Evolutionary conservation across 2,113 vertebrate species (phyloP).

Genomic region (Myrmophylax atrothorax): DNA sequence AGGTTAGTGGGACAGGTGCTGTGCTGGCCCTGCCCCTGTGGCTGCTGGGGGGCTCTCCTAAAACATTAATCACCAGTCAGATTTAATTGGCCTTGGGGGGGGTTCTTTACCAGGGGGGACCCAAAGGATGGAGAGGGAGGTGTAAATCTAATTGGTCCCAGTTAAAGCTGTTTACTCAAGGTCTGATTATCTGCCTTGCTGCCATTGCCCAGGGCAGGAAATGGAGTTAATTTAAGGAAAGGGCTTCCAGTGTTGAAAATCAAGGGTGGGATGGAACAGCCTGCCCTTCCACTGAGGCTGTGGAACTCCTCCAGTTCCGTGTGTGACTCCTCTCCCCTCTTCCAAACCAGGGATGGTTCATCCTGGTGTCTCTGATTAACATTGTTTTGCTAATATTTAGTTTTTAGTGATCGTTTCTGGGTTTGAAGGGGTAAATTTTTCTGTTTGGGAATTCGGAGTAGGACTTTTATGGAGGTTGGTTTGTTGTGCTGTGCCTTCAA

Average conservation of each 20-base stretch:
- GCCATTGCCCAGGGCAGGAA: background rate
- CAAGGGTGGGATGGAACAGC: background rate
- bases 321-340: background rate
- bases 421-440: background rate
- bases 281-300: background rate
- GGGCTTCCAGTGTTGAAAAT: background rate
- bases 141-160: background rate
- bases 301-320: fast-evolving
- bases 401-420: background rate
- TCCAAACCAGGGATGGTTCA: fast-evolving
- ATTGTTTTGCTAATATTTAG: background rate
- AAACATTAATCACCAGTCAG: background rate
- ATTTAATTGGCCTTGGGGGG: background rate
- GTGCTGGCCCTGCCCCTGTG: background rate
- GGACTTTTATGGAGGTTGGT: background rate
- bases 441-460: background rate
- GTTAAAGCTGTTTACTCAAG: background rate
- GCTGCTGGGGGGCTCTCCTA: background rate
- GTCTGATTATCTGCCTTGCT: background rate
- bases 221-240: background rate
- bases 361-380: background rate
- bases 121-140: background rate
- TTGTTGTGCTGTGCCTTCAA: background rate
- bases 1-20: background rate
- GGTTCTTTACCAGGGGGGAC: background rate